Percentiles rank a stretch among this genome's conserved stretches.
phyloP scores from a whole-genome alignment of 2,888 invertebrate species.

The Hoplodrina blanda region DNA sequence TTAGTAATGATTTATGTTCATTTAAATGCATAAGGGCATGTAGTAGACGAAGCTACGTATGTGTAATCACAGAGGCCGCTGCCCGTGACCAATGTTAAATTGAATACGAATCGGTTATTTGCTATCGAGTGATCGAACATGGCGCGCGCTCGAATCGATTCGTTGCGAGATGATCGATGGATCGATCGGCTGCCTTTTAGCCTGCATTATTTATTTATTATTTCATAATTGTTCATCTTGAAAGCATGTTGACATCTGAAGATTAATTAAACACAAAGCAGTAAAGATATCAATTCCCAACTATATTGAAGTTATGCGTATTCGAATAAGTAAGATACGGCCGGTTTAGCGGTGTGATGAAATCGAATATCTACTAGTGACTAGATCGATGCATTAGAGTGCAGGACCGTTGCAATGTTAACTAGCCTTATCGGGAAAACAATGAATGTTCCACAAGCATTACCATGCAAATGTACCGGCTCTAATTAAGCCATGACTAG shows the following conservation, averaged over 20 bases:
- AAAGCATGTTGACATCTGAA: conserved; percentile 33
- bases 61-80: conserved; percentile 77
- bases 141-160: conserved; percentile 79
- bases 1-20: conserved; percentile 80
- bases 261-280: conserved; percentile 37
- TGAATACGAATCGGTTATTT: conserved; percentile 82
- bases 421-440: conserved; percentile 78
- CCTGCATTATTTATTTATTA: conserved; percentile 51
- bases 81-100: conserved; percentile 84
- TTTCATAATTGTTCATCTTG: conserved; percentile 37
- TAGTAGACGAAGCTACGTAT: conserved; percentile 65
- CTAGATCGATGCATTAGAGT: conserved; percentile 55
- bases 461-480: conserved; percentile 75
- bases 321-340: conserved; percentile 27
- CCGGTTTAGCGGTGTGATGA: conserved; percentile 34
- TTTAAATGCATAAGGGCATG: conserved; percentile 78
- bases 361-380: conserved; percentile 43
- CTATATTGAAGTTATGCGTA: conserved; percentile 5
- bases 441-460: conserved; percentile 74
- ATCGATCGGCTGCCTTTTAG: conserved; percentile 46
- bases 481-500: conserved; percentile 79
- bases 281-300: conserved; percentile 47
- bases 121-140: conserved; percentile 76
- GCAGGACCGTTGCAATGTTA: conserved; percentile 67
- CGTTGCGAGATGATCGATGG: conserved; percentile 78